phyloP scores from a whole-genome alignment of 2,113 vertebrate genomes.

The Ameiurus melas region DNA sequence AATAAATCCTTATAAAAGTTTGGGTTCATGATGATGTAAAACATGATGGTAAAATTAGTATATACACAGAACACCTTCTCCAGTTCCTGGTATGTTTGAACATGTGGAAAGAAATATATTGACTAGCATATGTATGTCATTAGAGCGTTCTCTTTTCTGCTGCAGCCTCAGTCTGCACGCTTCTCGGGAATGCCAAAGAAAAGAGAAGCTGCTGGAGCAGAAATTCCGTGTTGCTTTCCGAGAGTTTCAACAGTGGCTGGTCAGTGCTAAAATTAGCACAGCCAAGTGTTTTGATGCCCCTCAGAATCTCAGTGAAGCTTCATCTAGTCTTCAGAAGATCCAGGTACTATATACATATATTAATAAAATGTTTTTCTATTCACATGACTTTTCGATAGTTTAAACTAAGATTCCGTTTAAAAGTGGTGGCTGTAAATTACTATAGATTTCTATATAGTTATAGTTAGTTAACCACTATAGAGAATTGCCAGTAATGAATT shows the following conservation, averaged over 20 bases:
- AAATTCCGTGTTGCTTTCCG: slow-evolving; percentile 83
- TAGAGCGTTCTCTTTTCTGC: slow-evolving; percentile 26
- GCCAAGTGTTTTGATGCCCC: slow-evolving; percentile 94
- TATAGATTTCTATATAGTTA: background rate
- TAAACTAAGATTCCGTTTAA: background rate
- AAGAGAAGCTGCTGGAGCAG: slow-evolving; percentile 92
- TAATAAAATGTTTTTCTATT: background rate
- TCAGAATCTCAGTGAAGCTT: slow-evolving; percentile 84
- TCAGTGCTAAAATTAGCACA: slow-evolving; percentile 89
- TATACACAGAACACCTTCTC: background rate
- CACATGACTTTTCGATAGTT: background rate
- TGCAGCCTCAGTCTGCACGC: slow-evolving; percentile 89
- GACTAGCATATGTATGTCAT: background rate
- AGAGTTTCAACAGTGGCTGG: slow-evolving; percentile 96
- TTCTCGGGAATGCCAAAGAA: slow-evolving; percentile 90
- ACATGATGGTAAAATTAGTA: background rate
- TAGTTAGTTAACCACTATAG: background rate
- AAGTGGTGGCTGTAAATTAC: background rate
- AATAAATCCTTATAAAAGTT: background rate
- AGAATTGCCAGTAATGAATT: background rate
- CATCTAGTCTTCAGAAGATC: slow-evolving; percentile 85
- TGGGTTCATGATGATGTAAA: background rate
- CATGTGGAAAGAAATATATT: background rate
- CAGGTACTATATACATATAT: slow-evolving; percentile 75
- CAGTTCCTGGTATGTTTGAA: background rate